A percentile compares a stretch with the other conserved stretches of the same genome.
These are phyloP conservation scores for human (Homo sapiens) DNA, from an alignment of 2,113 vertebrate species.

Conservation along the genomic window GRCh38 chr1:183735001-183735500, in stretches of 20 bases:
- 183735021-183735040: constrained; percentile 76
- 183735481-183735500: neutral
- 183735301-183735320: constrained; percentile 78
- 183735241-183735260: constrained; percentile 48
- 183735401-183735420: neutral
- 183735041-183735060: constrained; percentile 75
- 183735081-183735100: constrained; percentile 80
- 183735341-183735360: constrained; percentile 56
- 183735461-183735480: neutral
- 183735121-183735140: constrained; percentile 63
- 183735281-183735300: constrained; percentile 70
- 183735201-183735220: constrained; percentile 49
- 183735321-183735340: constrained; percentile 65
- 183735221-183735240: constrained; percentile 54
- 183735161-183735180: constrained; percentile 15
- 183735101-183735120: constrained; percentile 56
- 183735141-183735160: constrained; percentile 65
- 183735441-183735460: neutral
- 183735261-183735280: constrained; percentile 75
- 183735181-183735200: constrained; percentile 24
- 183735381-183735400: neutral
- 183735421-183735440: neutral
- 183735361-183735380: constrained; percentile 50
- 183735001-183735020: constrained; percentile 45
- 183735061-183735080: constrained; percentile 33